These are phyloP conservation scores for Zaprionus nigranus DNA, from an alignment of 1,140 invertebrate genomes.

Conservation along the genomic window DNA sequence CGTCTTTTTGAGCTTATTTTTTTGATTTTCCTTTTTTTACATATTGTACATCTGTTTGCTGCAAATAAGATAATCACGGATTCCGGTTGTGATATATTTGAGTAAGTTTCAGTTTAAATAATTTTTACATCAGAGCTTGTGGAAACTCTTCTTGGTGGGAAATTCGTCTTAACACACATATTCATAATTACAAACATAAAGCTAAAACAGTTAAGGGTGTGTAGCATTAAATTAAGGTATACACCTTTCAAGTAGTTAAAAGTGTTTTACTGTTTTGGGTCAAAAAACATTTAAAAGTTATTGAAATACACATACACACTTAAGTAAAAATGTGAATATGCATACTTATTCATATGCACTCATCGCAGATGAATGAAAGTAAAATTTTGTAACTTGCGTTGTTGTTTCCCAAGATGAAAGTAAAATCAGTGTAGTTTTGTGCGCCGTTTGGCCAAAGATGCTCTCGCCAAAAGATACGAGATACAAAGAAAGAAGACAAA, in stretches of 20 bases:
- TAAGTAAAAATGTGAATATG: neutral
- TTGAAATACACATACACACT: neutral
- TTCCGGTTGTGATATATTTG: conserved; percentile 54
- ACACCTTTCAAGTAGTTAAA: neutral
- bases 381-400: conserved; percentile 55
- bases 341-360: conserved; percentile 17
- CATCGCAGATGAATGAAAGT: conserved; percentile 69
- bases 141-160: conserved; percentile 21
- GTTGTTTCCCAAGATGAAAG: conserved; percentile 65
- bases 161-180: conserved; percentile 15
- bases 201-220: neutral
- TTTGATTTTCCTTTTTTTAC: conserved; percentile 22
- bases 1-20: conserved; percentile 24
- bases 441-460: conserved; percentile 37
- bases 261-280: neutral
- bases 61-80: conserved; percentile 59
- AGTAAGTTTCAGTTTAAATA: neutral
- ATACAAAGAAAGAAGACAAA: conserved; percentile 30
- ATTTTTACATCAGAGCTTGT: neutral
- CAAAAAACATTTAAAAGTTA: conserved; percentile 9
- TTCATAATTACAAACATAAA: neutral
- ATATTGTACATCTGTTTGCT: neutral
- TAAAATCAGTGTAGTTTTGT: conserved; percentile 71
- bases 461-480: conserved; percentile 12
- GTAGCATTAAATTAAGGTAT: neutral